These are phyloP conservation scores for Pangasius mekongensis DNA, from an alignment of 2,797 vertebrate species.

Conservation along the genomic window DNA sequence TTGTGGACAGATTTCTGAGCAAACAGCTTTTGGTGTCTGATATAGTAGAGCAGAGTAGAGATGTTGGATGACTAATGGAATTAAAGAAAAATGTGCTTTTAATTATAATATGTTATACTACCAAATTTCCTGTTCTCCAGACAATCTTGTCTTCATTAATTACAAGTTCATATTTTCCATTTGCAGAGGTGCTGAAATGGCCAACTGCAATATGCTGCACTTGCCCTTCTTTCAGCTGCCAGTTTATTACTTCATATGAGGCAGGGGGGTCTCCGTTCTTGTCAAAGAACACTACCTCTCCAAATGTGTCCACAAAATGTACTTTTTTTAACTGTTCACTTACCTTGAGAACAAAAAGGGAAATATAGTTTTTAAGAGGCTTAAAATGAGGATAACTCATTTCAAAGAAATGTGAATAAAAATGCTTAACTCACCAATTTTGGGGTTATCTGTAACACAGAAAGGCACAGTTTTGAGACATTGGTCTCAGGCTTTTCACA, in stretches of 20 bases:
- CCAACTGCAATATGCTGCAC: slow-evolving; percentile 77
- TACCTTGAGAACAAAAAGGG: slow-evolving; percentile 61
- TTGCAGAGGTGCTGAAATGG: slow-evolving; percentile 62
- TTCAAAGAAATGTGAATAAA: too few relatives aligned
- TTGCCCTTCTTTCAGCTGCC: slow-evolving; percentile 72
- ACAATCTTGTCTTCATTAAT: slow-evolving; percentile 68
- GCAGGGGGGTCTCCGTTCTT: slow-evolving; percentile 72
- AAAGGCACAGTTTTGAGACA: slow-evolving; percentile 57
- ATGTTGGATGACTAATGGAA: neutral
- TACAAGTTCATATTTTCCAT: slow-evolving; percentile 63
- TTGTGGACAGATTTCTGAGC: slow-evolving; percentile 66
- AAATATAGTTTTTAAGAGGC: too few relatives aligned
- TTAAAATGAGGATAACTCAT: too few relatives aligned
- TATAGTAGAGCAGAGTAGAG: slow-evolving; percentile 25
- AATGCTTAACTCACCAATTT: slow-evolving; percentile 70
- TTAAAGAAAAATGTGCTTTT: neutral
- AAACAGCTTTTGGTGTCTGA: slow-evolving; percentile 70
- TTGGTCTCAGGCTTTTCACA: slow-evolving; percentile 58
- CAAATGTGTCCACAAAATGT: slow-evolving; percentile 70
- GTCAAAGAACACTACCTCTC: slow-evolving; percentile 73
- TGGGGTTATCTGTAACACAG: slow-evolving; percentile 65
- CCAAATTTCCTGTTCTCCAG: slow-evolving; percentile 72
- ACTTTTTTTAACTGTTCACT: slow-evolving; percentile 65
- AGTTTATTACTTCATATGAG: slow-evolving; percentile 78
- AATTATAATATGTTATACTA: slow-evolving; percentile 35